Base-by-base conservation (phyloP, 2,797 vertebrate genomes). In the Pogonophryne albipinna region DNA sequence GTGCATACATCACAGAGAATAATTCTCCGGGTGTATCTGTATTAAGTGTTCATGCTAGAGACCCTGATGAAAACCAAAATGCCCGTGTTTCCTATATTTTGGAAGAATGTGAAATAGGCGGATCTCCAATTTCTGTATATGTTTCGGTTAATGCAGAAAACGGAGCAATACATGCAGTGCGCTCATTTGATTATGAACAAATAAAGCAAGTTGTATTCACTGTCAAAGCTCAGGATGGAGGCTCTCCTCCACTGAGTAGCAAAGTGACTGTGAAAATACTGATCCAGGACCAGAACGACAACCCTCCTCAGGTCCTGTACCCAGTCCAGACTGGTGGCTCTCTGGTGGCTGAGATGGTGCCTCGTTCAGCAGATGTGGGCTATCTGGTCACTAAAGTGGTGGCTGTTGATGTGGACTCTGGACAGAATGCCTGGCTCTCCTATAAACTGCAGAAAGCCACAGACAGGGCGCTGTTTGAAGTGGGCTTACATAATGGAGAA, bases 361-460 rank as follows among this genome's bases (percentile, higher is more conserved):
- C 95, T 61, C 94, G 92, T 31, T 93, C 93, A 2, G 92, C 95
- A 83, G 95, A 95, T 47, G 85, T 94, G 2, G 95, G 94, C n/a
- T 96, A 95, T 70, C 82, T 96, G 71, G 95, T 90, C 51, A 95
- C 94, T 15, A 96, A 96, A 77, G 95, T 96, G 71, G 93, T 95
- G 81, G 95, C 94, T 10, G 93, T 95, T 53, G 91, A 68, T 41
- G 66, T 68, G 17, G 55, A 68, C 55, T 94, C 92, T 76, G 92
- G 83, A 74, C 92, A 93, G 89, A 95, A 95, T 45, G 92, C 94
- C 74, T 95, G 93, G 94, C 93, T 95, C 63, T 94, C 94, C 49
- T 95, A 94, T 89, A 90, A 93, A 86, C 87, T 94, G 52, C 91
- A 93, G 51, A 94, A 93, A 92, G 84, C 89, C 79, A 90, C 92